Conservation (phyloP, 2,113 vertebrate genomes). For the Xiphorhynchus elegans region DNA sequence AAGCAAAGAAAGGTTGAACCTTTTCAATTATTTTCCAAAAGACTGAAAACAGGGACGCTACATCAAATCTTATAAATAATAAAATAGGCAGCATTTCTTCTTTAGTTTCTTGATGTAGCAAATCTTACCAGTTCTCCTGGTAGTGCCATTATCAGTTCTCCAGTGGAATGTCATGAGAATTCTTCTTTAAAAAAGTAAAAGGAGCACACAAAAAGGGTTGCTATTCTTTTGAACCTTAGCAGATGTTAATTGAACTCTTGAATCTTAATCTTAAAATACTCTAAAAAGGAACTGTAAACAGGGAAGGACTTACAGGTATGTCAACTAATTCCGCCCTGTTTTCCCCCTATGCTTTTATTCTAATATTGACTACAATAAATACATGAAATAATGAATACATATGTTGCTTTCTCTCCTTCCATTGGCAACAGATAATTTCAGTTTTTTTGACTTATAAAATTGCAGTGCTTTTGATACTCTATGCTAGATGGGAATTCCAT, state of each 20-base stretch:
- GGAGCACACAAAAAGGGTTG: not conserved
- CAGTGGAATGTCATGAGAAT: not conserved
- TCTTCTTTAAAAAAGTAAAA: not conserved
- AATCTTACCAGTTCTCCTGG: not conserved
- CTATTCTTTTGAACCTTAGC: not conserved
- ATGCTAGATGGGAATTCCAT: not conserved
- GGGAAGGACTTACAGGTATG: not conserved
- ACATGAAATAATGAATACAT: not conserved
- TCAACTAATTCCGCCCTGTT: not conserved
- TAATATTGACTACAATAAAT: not conserved
- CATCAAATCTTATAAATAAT: not conserved
- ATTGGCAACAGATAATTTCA: not conserved
- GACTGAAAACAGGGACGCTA: not conserved
- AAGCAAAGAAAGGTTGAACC: not conserved
- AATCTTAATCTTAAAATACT: not conserved
- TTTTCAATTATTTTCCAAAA: not conserved
- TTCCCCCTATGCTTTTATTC: not conserved
- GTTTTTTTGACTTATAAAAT: not conserved
- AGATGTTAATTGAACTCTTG: not conserved
- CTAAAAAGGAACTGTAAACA: not conserved
- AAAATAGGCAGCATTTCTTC: not conserved
- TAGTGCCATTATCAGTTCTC: not conserved
- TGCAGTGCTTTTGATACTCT: not conserved
- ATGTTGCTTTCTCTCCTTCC: not conserved
- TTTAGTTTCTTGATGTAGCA: not conserved